These are phyloP conservation scores for Sakesphorus luctuosus DNA, from an alignment of 2,113 vertebrate species.

Conservation along the genomic window DNA sequence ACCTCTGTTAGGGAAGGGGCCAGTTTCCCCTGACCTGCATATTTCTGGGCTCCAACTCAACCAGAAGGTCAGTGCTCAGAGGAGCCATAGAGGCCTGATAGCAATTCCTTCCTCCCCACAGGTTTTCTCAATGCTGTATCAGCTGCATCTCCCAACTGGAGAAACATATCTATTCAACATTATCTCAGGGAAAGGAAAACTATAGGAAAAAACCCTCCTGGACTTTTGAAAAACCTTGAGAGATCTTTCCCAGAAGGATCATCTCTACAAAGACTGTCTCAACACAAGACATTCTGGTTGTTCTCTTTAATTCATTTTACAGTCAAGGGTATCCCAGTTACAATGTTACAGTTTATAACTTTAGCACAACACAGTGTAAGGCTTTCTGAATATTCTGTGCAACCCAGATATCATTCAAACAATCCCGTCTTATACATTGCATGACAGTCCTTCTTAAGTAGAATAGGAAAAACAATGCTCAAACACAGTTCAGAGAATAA, in stretches of 20 bases:
- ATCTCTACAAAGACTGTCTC: neutral
- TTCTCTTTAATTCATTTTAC: neutral
- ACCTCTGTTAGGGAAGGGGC: accelerated
- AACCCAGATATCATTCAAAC: neutral
- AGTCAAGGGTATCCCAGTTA: accelerated
- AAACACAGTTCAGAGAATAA: neutral
- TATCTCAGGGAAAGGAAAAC: neutral
- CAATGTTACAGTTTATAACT: neutral
- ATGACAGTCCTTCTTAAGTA: neutral
- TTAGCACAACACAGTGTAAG: neutral
- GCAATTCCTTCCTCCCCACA: neutral
- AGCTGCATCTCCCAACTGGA: neutral
- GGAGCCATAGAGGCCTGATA: accelerated
- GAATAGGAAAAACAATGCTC: neutral
- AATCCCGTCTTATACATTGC: accelerated
- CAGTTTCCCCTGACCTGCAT: neutral
- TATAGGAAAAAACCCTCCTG: accelerated
- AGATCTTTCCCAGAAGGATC: neutral
- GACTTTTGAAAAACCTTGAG: neutral
- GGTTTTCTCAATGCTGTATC: accelerated
- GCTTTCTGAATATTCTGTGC: accelerated
- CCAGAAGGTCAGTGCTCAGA: neutral
- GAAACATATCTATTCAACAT: neutral
- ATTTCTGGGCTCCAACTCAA: accelerated
- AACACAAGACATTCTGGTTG: accelerated